Evolutionary conservation across 2,888 invertebrate species (phyloP), one percentile per base, ranked within the genome.

Genomic region (Caenorhabditis auriculariae): DNA sequence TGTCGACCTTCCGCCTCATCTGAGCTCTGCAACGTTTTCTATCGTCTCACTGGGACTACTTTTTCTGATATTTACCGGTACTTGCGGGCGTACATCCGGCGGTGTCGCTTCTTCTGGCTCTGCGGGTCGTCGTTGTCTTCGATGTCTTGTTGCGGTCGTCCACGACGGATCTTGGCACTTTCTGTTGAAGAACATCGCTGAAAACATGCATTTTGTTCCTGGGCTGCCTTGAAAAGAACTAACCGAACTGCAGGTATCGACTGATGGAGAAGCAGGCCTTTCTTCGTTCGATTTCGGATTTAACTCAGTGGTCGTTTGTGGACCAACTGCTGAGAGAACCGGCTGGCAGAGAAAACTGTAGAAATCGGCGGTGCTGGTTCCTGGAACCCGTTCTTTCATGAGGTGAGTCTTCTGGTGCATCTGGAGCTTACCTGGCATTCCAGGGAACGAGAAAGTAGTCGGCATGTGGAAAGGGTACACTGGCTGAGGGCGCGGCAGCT

Each of bases 91-190:
- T 72, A 72, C 19, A 69, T 45, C 28, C 72, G 49, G 5, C 72
- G 56, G 45, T 69, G 65, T 26, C 60, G 54, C 39, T 65, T 65
- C 47, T 69, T 69, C 32, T 69, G 69, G n/a, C 65, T 65, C n/a
- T 61, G 54, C n/a, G 69, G 63, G 39, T 72, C 72, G 9, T 56
- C 54, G 4, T 54, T 58, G 47, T 72, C 69, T 4, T 62, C 63
- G 43, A 72, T 69, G 21, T 69, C 63, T 55, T 72, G 72, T 50
- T 72, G 72, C 28, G 72, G 72, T n/a, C 72, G 63, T 15, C 72
- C 72, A 23, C 72, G 54, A 15, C 57, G 54, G 37, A 64, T 55
- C 19, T 56, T 58, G 2, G 48, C 49, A 24, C 50, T 60, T 28
- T 61, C 60, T 12, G 48, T 49, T 7, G 60, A 61, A 19, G 60